These are phyloP conservation scores for Esox lucius DNA, from an alignment of 2,797 vertebrate genomes.

Conservation along the genomic window DNA sequence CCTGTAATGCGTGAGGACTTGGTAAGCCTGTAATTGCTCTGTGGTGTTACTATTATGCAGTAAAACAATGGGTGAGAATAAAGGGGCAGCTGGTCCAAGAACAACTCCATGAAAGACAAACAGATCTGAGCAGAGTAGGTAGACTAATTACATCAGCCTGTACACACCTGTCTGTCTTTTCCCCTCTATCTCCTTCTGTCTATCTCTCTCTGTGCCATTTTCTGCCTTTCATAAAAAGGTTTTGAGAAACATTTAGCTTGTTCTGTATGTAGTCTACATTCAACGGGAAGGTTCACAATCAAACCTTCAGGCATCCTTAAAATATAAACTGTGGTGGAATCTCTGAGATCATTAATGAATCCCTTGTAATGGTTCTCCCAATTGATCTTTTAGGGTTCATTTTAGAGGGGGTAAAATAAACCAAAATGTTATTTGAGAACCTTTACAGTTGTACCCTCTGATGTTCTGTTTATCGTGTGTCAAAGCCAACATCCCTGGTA, in stretches of 20 bases:
- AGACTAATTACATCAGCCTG: constrained; percentile 34
- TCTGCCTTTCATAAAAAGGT: constrained; percentile 29
- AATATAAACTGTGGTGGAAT: too few relatives aligned
- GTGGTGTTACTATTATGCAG: constrained; percentile 17
- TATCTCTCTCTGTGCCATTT: constrained; percentile 12
- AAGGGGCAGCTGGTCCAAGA: constrained; percentile 37
- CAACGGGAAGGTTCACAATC: too few relatives aligned
- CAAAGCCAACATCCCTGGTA: too few relatives aligned
- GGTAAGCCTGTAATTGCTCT: background rate
- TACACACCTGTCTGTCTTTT: background rate
- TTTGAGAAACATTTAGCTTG: background rate
- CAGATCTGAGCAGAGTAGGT: constrained; percentile 30
- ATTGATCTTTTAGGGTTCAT: too few relatives aligned
- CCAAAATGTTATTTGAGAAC: too few relatives aligned
- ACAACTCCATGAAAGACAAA: constrained; percentile 26
- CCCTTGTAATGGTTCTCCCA: too few relatives aligned
- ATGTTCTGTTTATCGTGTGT: too few relatives aligned
- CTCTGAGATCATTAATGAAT: too few relatives aligned
- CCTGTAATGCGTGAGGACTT: background rate
- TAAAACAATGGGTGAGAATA: constrained; percentile 18
- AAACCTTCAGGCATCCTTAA: too few relatives aligned
- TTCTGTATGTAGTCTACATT: background rate
- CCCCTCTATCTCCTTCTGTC: background rate
- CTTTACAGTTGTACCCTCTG: too few relatives aligned
- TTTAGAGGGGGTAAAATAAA: too few relatives aligned